Base-by-base conservation (phyloP, 2,113 vertebrate genomes). In the Coracopsis vasa region DNA sequence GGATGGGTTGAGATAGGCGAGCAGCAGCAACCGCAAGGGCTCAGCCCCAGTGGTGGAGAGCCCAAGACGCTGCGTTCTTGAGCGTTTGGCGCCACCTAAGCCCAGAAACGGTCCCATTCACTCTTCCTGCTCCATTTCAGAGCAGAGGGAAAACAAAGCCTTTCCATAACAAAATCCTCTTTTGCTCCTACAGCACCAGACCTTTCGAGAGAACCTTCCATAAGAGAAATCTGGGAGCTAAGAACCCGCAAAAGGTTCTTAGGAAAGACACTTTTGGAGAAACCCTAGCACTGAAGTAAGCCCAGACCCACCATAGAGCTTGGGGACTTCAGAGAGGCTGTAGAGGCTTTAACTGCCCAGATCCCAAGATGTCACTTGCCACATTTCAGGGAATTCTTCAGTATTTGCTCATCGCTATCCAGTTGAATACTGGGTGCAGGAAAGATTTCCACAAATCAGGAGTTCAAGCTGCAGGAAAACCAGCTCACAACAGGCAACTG, bases 81-180 rank as follows among this genome's bases (percentile, higher is more conserved):
- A 50, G 67, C 25, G 35, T 80, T 67, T 90, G 82, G 88, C 56
- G 41, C 92, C 95, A 90, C 51, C 92, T 93, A 83, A 80, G 8
- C 54, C 27, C 88, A n/a, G 41, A 16, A 20, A 0, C 9, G 16
- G 28, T 6, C 54, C 73, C 24, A 0, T 74, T 39, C 85, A 39
- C 10, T 67, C 33, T 25, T 20, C 69, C 31, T 6, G 13, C 45
- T 35, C 14, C 41, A 1, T 9, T 28, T 33, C 91, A 8, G 66
- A 62, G 71, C n/a, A 0, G 2, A 18, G 9, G 5, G 51, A 24
- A 37, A 64, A 21, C 5, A 47, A 81, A 82, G 42, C 14, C 17
- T 16, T 13, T 8, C 0, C 0, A 3, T 12, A 19, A 15, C 13
- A 25, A 81, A 37, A 28, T 11, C 31, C 7, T 67, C 35, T 19